Evolutionary conservation across 2,113 vertebrate genomes (phyloP).

Genomic region (Campylomormyrus numenius): DNA sequence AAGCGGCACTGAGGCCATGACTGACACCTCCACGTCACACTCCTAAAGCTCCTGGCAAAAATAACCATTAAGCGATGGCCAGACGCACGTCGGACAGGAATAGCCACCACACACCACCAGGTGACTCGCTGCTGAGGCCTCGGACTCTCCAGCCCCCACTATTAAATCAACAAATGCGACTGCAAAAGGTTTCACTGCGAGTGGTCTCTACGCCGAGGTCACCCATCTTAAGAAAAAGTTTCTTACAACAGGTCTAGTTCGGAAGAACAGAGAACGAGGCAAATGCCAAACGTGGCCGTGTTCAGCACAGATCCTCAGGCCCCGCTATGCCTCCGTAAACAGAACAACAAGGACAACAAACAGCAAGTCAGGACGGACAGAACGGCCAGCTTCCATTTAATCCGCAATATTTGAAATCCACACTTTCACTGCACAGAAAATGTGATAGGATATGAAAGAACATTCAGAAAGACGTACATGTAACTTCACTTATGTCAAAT

Average conservation of each 20-base stretch:
- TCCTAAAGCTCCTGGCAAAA: constrained; percentile 53
- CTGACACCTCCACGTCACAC: constrained; percentile 47
- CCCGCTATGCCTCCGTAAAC: not conserved
- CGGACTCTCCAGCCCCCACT: not conserved
- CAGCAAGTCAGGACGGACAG: not conserved
- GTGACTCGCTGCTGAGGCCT: not conserved
- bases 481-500: not conserved
- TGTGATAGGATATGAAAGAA: not conserved
- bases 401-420: not conserved
- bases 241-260: not conserved
- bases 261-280: not conserved
- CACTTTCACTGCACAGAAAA: not conserved
- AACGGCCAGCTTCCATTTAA: not conserved
- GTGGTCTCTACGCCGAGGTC: not conserved
- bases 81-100: constrained; percentile 37
- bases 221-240: not conserved
- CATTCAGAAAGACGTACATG: not conserved
- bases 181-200: not conserved
- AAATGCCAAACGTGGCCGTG: not conserved
- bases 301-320: not conserved
- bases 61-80: constrained; percentile 61
- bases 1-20: constrained; percentile 48
- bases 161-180: not conserved
- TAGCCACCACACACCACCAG: not conserved
- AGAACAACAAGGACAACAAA: not conserved